Evolutionary conservation across 2,113 vertebrate species (phyloP).

Genomic region (Australoheros scitulus): DNA sequence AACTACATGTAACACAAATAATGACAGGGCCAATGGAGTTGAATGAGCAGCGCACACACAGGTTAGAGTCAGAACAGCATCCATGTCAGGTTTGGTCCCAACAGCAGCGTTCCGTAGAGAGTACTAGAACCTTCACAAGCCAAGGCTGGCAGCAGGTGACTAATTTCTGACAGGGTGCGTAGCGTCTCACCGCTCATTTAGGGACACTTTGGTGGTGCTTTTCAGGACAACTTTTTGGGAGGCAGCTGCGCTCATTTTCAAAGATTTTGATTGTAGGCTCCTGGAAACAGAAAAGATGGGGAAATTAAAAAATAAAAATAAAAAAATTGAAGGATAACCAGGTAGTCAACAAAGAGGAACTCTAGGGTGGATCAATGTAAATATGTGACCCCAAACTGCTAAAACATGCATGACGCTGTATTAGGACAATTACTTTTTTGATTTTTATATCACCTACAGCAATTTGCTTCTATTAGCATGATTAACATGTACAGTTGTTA

Average conservation of each 20-base stretch:
- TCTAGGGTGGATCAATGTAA: not conserved
- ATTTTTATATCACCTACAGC: no score
- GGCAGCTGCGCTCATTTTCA: slow-evolving; percentile 93
- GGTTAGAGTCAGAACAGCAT: slow-evolving; percentile 48
- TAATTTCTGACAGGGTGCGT: slow-evolving; percentile 79
- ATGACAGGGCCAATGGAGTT: not conserved
- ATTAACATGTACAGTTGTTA: not conserved
- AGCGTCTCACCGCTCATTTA: slow-evolving; percentile 99
- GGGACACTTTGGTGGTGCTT: slow-evolving; percentile 99
- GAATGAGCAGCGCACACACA: slow-evolving; percentile 73
- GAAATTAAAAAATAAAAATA: not conserved
- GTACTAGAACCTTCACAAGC: slow-evolving; percentile 64
- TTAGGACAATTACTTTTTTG: no score
- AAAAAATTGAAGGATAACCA: not conserved
- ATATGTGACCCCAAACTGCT: not conserved
- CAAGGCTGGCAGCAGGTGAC: slow-evolving; percentile 67
- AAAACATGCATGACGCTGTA: no score
- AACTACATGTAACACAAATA: not conserved
- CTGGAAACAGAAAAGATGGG: slow-evolving; percentile 22
- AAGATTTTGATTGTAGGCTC: slow-evolving; percentile 54
- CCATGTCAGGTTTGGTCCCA: slow-evolving; percentile 66
- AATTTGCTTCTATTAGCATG: not conserved
- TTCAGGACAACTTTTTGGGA: slow-evolving; percentile 99
- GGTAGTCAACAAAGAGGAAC: not conserved
- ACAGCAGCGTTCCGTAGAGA: slow-evolving; percentile 65